Conservation (phyloP, 2,113 vertebrate species). For the Callionymus lyra region DNA sequence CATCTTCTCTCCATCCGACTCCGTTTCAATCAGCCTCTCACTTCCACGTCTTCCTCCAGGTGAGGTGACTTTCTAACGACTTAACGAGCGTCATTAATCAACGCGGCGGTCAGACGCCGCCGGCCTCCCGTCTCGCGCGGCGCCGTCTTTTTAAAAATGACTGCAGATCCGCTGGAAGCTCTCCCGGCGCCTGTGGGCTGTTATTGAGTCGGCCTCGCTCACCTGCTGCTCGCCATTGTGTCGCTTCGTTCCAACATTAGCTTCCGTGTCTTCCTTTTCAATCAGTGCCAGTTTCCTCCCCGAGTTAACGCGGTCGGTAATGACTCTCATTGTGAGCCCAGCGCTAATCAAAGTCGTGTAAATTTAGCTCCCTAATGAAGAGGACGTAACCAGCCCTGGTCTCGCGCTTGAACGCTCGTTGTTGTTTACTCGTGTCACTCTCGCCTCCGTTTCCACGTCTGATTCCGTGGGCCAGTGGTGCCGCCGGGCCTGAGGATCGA, state of each 20-base stretch:
- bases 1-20: constrained; percentile 3
- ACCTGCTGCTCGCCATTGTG: background rate
- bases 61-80: constrained; percentile 56
- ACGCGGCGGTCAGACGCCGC: too few species aligned
- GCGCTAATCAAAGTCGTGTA: constrained; percentile 36
- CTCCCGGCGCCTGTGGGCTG: too few species aligned
- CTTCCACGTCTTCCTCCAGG: constrained; percentile 46
- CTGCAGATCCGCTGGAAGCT: too few species aligned
- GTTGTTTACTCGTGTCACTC: background rate
- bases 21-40: constrained; percentile 42
- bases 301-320: constrained; percentile 29
- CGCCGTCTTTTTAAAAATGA: too few species aligned
- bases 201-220: too few species aligned
- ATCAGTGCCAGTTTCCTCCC: constrained; percentile 11
- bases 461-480: constrained; percentile 6
- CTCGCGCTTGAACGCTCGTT: too few species aligned
- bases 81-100: constrained; percentile 47
- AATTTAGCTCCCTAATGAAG: constrained; percentile 29
- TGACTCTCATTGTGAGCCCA: constrained; percentile 22
- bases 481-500: constrained; percentile 32
- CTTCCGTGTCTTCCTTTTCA: constrained; percentile 10
- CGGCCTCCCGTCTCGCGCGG: too few species aligned
- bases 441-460: background rate
- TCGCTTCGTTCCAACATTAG: constrained; percentile 11
- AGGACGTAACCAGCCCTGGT: constrained; percentile 10